phyloP scores from a whole-genome alignment of 2,797 vertebrate species.

The Eremophila alpestris region DNA sequence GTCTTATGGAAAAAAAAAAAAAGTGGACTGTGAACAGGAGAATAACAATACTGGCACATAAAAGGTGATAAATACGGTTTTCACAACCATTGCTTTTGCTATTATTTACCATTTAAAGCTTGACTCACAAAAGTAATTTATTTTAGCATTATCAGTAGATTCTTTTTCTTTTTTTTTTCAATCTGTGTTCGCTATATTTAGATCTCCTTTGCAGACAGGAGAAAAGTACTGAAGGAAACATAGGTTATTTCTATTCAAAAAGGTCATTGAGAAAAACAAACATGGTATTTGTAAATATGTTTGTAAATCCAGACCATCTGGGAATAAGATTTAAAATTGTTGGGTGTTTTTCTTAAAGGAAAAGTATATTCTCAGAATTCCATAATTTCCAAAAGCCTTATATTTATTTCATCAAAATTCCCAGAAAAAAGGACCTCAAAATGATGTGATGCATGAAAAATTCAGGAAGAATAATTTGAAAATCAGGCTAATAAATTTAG shows the following conservation, averaged over 20 bases:
- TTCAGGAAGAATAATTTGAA: constrained; percentile 14
- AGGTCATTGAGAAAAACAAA: background rate
- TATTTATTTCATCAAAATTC: background rate
- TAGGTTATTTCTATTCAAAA: background rate
- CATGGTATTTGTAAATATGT: background rate
- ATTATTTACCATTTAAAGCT: background rate
- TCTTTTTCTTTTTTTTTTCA: background rate
- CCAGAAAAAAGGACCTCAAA: background rate
- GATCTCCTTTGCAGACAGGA: background rate
- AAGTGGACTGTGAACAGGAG: background rate
- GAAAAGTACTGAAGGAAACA: background rate
- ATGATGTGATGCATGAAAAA: constrained; percentile 3
- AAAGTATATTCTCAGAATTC: background rate
- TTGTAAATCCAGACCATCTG: background rate
- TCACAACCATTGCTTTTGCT: background rate
- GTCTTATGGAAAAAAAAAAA: background rate
- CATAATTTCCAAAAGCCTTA: background rate
- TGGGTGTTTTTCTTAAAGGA: background rate
- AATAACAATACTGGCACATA: background rate
- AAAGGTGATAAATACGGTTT: background rate
- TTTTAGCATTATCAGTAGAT: background rate
- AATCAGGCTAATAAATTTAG: constrained; percentile 21
- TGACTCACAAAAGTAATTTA: background rate
- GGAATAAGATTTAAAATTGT: background rate
- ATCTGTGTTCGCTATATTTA: background rate